A percentile compares a stretch with the other conserved stretches of the same genome.
These are phyloP conservation scores for Synanthedon formicaeformis DNA, from an alignment of 2,888 invertebrate genomes.

Conservation along the genomic window DNA sequence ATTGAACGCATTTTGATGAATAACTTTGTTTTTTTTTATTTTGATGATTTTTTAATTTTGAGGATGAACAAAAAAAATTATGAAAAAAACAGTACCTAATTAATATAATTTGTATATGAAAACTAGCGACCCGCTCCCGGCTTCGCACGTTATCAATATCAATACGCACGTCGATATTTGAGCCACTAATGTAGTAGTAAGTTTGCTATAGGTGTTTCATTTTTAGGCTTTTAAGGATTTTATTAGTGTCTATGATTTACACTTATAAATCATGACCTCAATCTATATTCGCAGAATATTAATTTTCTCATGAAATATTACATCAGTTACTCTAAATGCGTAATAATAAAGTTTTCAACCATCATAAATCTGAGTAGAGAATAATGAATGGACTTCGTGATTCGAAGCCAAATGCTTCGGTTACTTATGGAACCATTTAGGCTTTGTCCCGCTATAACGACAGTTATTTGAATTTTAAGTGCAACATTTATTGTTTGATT, in stretches of 20 bases:
- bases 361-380: conserved; percentile 25
- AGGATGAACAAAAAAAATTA: no score
- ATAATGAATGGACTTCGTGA: conserved; percentile 30
- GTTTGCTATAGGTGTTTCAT: no score
- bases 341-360: conserved; percentile 19
- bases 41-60: no score
- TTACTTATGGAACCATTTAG: conserved; percentile 24
- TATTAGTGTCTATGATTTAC: conserved; percentile 6
- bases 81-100: no score
- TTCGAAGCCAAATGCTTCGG: conserved; percentile 11
- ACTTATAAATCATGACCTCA: no score
- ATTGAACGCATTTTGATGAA: no score
- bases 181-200: no score
- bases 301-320: background rate
- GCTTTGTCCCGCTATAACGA: conserved; percentile 13
- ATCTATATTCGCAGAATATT: background rate
- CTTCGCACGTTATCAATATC: no score
- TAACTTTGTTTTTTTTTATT: no score
- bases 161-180: no score
- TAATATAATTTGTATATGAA: no score
- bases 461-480: conserved; percentile 8
- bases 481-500: background rate
- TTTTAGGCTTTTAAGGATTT: conserved; percentile 1
- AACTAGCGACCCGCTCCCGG: no score
- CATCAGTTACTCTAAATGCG: background rate